A percentile compares a stretch with the other conserved stretches of the same genome.
These are phyloP conservation scores for Drosophila busckii DNA, from an alignment of 1,140 invertebrate genomes.

Conservation along the genomic window DNA sequence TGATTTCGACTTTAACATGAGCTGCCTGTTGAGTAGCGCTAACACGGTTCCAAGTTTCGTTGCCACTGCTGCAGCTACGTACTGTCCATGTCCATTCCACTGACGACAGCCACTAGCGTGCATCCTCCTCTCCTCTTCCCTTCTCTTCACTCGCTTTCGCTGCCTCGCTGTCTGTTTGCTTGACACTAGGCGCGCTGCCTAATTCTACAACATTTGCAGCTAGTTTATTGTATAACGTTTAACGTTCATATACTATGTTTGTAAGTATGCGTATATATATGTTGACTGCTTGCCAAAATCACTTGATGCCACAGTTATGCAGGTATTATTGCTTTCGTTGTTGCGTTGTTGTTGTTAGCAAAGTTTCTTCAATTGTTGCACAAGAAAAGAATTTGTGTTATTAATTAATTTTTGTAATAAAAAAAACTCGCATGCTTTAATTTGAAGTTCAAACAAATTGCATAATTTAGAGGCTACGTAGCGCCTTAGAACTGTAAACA, in stretches of 20 bases:
- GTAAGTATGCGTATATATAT: too few species aligned
- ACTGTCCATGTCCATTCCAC: constrained; percentile 20
- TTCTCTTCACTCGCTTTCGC: neutral
- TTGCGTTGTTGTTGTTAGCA: constrained; percentile 42
- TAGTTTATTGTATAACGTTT: constrained; percentile 23
- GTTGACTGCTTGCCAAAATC: constrained; percentile 39
- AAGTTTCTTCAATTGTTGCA: neutral
- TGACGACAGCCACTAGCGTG: constrained; percentile 34
- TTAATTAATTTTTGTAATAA: too few species aligned
- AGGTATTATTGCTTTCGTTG: constrained; percentile 77
- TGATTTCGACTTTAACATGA: constrained; percentile 67
- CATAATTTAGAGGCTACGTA: constrained; percentile 55
- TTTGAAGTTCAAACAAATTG: too few species aligned
- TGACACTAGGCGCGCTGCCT: constrained; percentile 5
- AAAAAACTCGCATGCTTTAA: too few species aligned
- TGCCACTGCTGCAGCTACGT: constrained; percentile 4
- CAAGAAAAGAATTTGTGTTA: too few species aligned
- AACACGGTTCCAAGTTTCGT: constrained; percentile 21
- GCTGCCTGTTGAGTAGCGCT: constrained; percentile 67
- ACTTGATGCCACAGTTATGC: constrained; percentile 53
- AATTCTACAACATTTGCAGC: constrained; percentile 38
- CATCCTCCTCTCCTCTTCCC: constrained; percentile 37
- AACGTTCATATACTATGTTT: too few species aligned
- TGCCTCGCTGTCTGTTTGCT: neutral
- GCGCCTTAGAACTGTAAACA: constrained; percentile 59